Conservation (phyloP, 64 coral and sea anemone genomes). For the Catalaphyllia jardinei region DNA sequence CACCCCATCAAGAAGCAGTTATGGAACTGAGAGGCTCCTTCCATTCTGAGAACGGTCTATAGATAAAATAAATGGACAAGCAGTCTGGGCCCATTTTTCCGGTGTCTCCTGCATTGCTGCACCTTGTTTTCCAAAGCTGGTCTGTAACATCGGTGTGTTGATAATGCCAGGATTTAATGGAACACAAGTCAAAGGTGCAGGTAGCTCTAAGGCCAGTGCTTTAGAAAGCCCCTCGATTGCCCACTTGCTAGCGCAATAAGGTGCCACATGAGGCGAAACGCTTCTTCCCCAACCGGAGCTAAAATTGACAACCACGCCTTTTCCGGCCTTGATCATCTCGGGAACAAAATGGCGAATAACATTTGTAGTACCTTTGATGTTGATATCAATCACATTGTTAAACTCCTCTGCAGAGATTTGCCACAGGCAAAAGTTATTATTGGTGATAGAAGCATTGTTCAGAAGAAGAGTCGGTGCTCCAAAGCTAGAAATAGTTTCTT, state of each 20-base stretch:
- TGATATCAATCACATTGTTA: slow-evolving; percentile 60
- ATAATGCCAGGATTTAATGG: slow-evolving; percentile 87
- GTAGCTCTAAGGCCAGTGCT: slow-evolving; percentile 79
- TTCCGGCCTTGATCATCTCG: slow-evolving; percentile 55
- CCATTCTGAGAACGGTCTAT: slow-evolving; percentile 68
- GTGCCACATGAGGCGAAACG: slow-evolving; percentile 61
- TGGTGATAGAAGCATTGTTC: slow-evolving; percentile 46
- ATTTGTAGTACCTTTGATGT: slow-evolving; percentile 75
- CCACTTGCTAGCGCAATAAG: slow-evolving; percentile 86
- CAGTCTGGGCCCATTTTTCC: slow-evolving; percentile 54
- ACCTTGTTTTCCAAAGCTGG: slow-evolving; percentile 39
- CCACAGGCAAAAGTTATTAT: slow-evolving; percentile 41
- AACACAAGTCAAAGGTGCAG: slow-evolving; percentile 64
- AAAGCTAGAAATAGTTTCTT: slow-evolving; percentile 27
- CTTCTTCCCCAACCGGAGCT: slow-evolving; percentile 67
- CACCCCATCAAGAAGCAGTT: too few species aligned
- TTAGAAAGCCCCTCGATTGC: slow-evolving; percentile 85
- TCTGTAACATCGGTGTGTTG: slow-evolving; percentile 73
- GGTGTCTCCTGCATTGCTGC: slow-evolving; percentile 28
- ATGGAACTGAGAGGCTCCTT: slow-evolving; percentile 52
- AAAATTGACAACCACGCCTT: slow-evolving; percentile 79
- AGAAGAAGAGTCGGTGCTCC: slow-evolving; percentile 61
- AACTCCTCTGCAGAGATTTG: slow-evolving; percentile 64
- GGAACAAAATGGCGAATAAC: slow-evolving; percentile 70
- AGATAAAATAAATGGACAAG: slow-evolving; percentile 86